Conservation (phyloP, 2,797 vertebrate species). For the Enteromius paludinosus region DNA sequence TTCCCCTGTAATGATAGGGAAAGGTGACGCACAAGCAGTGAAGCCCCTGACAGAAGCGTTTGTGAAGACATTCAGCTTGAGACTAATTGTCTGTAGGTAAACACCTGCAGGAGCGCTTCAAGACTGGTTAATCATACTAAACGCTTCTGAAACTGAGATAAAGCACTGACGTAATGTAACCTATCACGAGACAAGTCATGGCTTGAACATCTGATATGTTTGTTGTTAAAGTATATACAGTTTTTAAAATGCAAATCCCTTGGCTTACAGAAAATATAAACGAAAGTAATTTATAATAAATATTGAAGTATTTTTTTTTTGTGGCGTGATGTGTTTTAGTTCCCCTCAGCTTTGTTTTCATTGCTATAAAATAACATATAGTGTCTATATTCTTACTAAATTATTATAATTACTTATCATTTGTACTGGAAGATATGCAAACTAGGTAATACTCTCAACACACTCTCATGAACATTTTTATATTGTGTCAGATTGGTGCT, state of each 20-base stretch:
- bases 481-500: not conserved
- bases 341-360: not conserved
- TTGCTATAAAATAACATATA: not conserved
- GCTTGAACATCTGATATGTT: not conserved
- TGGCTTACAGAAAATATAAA: not conserved
- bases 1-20: slow-evolving; percentile 55
- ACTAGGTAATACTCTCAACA: not conserved
- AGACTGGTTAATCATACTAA: slow-evolving; percentile 23
- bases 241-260: not conserved
- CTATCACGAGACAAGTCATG: not conserved
- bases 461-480: not conserved
- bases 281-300: not conserved
- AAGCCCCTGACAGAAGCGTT: slow-evolving; percentile 41
- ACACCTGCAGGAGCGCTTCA: slow-evolving; percentile 50
- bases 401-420: not conserved
- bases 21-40: slow-evolving; percentile 45
- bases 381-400: not conserved
- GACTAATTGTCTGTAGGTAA: slow-evolving; percentile 48
- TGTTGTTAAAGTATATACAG: not conserved
- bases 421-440: not conserved
- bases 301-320: not conserved
- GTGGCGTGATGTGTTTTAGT: no score
- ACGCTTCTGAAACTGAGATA: slow-evolving; percentile 2
- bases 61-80: slow-evolving; percentile 27
- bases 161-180: not conserved